Evolutionary conservation across 2,113 vertebrate genomes (phyloP), one percentile per base, ranked within the genome.

Genomic region (Acrocephalus kingi): DNA sequence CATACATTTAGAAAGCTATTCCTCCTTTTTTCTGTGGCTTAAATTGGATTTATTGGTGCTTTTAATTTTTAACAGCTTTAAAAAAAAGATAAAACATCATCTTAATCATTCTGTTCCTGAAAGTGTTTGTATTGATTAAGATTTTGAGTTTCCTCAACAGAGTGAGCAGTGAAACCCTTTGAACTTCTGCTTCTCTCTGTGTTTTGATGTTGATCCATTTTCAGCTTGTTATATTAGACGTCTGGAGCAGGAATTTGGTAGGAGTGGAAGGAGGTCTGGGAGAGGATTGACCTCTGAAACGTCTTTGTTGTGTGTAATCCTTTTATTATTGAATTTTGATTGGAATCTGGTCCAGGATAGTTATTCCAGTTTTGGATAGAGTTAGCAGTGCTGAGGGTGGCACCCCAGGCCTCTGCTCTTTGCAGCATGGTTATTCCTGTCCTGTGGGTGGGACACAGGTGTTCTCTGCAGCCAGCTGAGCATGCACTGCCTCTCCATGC

Each of bases 211-310:
- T 74, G 92, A 88, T 96, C 89, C 80, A 13, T 75, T 84, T 89
- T 67, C 76, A 81, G 27, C 62, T 78, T 83, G 51, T 86, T 87
- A 1, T 81, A 20, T 89, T 84, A 72, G 61, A 86, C 80, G 69
- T 78, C 56, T 52, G 84, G 68, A 88, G 11, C 27, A 77, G 89
- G 96, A 93, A 93, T 94, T 95, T 55, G 61, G 80, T 84, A 48
- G 96, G 76, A 94, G 62, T 20, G 2, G 84, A 82, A 91, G 68
- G 91, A 92, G 87, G 89, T 52, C 93, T 96, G 91, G 89, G 94
- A 89, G 89, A 92, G 80, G 89, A 89, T 89, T 96, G 95, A 96
- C 95, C 92, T 88, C 76, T 71, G 13, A 62, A 84, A 88, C 4
- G 15, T 88, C 76, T 93, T 77, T 61, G 25, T 74, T 93, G 63